These are phyloP conservation scores for Bimastos eiseni DNA, from an alignment of 2,888 invertebrate genomes.

Conservation along the genomic window DNA sequence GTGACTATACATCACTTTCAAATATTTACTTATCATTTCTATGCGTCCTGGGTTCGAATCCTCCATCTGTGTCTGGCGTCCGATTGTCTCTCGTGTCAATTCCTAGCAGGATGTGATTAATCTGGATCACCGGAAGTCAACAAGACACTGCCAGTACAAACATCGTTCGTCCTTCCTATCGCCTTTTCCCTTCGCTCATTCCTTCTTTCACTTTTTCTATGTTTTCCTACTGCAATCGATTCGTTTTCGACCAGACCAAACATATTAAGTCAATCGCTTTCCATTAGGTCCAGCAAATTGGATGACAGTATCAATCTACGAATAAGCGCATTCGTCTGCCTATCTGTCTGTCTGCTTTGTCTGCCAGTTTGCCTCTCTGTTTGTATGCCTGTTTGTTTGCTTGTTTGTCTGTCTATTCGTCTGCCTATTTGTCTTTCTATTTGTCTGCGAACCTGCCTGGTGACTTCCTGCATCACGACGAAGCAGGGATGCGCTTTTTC, in stretches of 20 bases:
- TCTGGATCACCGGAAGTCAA: not conserved
- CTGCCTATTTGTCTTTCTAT: not conserved
- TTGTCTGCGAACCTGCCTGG: too few relatives aligned
- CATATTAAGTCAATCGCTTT: conserved; percentile 6
- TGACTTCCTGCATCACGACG: too few relatives aligned
- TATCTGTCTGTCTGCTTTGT: not conserved
- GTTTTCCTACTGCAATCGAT: not conserved
- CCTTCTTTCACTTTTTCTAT: not conserved
- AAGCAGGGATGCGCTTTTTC: too few relatives aligned
- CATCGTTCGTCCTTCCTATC: not conserved
- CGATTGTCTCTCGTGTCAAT: not conserved
- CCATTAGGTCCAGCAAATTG: not conserved
- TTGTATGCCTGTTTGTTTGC: not conserved
- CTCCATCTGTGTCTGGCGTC: not conserved
- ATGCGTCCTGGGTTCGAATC: not conserved
- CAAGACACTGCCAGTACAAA: not conserved
- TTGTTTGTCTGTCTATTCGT: not conserved
- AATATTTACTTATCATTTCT: not conserved
- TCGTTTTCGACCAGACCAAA: not conserved
- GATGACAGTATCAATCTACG: conserved; percentile 13
- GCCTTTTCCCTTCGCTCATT: not conserved
- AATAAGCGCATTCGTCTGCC: not conserved
- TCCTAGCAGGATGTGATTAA: not conserved
- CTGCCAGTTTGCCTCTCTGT: too few relatives aligned
- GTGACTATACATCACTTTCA: not conserved